Conservation (phyloP, 2,113 vertebrate species). For the Motacilla alba region DNA sequence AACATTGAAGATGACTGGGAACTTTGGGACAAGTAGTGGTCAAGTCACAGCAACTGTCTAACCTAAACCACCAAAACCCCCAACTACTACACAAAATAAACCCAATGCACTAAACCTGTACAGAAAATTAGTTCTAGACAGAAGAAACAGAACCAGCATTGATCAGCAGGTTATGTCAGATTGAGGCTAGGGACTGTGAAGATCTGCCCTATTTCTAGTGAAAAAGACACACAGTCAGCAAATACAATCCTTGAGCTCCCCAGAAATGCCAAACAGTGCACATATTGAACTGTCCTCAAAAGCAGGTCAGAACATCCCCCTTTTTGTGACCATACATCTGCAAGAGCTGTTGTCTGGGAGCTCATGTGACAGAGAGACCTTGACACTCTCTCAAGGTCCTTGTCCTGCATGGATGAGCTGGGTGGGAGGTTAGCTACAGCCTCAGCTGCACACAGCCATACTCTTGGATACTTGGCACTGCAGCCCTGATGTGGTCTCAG, state of each 20-base stretch:
- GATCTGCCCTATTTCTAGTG: neutral
- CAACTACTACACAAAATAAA: neutral
- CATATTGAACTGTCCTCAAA: neutral
- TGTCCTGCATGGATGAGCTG: neutral
- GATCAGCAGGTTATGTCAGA: neutral
- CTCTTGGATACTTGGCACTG: neutral
- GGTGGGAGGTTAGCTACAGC: neutral
- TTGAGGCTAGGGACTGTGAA: neutral
- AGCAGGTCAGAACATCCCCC: neutral
- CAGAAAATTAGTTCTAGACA: neutral
- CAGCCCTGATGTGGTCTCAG: neutral
- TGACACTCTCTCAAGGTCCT: neutral
- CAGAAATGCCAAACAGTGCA: neutral
- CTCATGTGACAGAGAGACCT: neutral
- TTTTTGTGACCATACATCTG: neutral
- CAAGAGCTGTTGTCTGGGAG: neutral
- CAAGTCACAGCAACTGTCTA: neutral
- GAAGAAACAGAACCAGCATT: neutral
- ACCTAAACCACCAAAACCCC: neutral
- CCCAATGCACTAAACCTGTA: neutral
- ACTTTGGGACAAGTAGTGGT: neutral
- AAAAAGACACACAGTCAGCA: neutral
- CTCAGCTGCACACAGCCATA: neutral
- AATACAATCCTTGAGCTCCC: neutral
- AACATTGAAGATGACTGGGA: neutral